phyloP scores from a whole-genome alignment of 2,888 invertebrate genomes.

The Drosophila atripex region DNA sequence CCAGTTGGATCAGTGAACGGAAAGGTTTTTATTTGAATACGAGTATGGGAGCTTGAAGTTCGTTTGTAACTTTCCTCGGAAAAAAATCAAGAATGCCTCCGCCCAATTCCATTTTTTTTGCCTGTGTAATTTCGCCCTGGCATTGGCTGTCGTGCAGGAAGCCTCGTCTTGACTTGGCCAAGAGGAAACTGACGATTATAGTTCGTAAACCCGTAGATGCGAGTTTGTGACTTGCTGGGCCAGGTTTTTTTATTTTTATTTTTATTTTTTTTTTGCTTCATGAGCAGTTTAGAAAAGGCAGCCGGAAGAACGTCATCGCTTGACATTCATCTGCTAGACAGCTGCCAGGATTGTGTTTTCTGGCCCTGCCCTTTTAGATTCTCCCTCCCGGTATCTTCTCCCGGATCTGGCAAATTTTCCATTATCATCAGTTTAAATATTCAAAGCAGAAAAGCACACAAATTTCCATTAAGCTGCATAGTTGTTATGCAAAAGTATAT shows the following conservation, averaged over 20 bases:
- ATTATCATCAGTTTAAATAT: constrained; percentile 1
- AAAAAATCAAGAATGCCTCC: not conserved
- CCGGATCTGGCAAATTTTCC: not conserved
- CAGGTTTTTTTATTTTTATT: too few species aligned
- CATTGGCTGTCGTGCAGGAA: constrained; percentile 66
- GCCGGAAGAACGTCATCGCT: constrained; percentile 52
- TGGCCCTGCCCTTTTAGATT: not conserved
- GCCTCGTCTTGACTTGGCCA: constrained; percentile 66
- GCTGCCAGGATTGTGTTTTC: constrained; percentile 28
- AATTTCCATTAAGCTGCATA: not conserved
- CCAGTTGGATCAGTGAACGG: constrained; percentile 4
- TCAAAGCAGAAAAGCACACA: too few species aligned
- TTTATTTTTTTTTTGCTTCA: not conserved
- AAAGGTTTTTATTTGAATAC: constrained; percentile 3
- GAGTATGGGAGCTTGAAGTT: not conserved
- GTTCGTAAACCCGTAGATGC: constrained; percentile 39
- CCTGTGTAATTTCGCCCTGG: constrained; percentile 19
- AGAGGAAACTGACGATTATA: constrained; percentile 75
- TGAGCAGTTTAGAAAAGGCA: constrained; percentile 19
- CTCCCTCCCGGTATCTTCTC: not conserved
- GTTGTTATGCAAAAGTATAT: not conserved
- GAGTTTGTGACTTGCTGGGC: constrained; percentile 24
- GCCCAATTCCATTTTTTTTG: constrained; percentile 3
- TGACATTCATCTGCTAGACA: constrained; percentile 53
- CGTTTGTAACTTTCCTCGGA: not conserved